Base-by-base conservation (phyloP, 1,140 invertebrate species). In the Drosophila mauritiana region DNA sequence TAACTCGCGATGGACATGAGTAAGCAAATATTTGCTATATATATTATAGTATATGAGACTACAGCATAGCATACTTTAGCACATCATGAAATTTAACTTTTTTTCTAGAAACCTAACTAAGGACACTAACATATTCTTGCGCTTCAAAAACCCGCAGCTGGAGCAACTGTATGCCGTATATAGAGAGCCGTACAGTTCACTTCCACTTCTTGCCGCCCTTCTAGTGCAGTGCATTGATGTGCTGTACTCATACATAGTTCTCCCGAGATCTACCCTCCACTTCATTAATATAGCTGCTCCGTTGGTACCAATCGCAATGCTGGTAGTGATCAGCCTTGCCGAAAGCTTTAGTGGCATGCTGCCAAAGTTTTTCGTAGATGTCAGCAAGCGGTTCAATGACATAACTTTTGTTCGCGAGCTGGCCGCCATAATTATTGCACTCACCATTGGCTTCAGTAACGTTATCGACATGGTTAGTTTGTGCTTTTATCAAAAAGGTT, bases 1-100 rank as follows among this genome's bases (percentile, higher is more conserved):
- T 97, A 59, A 96, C 95, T 80, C 94, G 96, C 91, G 96, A 97
- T 93, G 95, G 95, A 37, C 94, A 96, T 90, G 95, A 94, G 95
- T 96, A 93, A 93, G 92, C 49, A 13, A 25, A 48, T 52, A 13
- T 42, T 42, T 1, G 13, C 13, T 34, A 34, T 22, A 22, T 22
- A 22, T 22, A 22, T 22, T 22, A 22, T 22, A 22, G 20, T 22
- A 22, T 3, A 22, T 22, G 20, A 2, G 2, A 22, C 20, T 22
- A 22, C 3, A 22, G 20, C 20, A 3, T 22, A 22, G 3, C 20
- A 22, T 22, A 22, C 20, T 22, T 22, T 22, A 22, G 20, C 20
- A 22, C 20, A 22, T 22, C 3, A 22, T 10, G 8, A 31, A 31
- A 31, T 8, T 3, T 10, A 8, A 31, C 10, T 13, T 39, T 39